phyloP scores from a whole-genome alignment of 2,113 vertebrate genomes.

The Aix galericulata region DNA sequence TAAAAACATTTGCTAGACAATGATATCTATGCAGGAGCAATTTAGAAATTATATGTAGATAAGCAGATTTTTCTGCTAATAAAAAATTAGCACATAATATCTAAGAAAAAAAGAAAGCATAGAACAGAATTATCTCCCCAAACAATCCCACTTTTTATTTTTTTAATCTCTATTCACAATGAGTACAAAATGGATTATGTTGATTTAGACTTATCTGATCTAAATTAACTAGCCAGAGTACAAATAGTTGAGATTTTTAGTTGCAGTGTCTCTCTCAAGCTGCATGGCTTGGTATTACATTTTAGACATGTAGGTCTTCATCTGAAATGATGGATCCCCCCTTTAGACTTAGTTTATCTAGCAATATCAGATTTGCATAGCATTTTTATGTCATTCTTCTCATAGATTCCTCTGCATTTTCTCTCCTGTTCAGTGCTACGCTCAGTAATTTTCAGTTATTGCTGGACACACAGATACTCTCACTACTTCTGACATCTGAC shows the following conservation, averaged over 20 bases:
- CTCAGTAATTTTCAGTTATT: neutral
- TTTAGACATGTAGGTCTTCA: neutral
- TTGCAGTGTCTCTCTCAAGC: neutral
- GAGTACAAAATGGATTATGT: neutral
- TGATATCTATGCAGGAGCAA: neutral
- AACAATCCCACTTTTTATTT: neutral
- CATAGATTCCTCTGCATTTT: neutral
- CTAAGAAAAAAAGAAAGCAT: neutral
- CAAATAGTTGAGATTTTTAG: neutral
- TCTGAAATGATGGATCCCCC: neutral
- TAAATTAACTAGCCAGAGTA: neutral
- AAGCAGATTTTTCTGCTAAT: neutral
- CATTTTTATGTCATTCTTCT: neutral
- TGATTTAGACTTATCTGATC: neutral
- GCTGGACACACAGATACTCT: neutral
- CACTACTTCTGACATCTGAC: neutral
- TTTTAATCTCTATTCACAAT: neutral
- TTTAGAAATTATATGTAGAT: neutral
- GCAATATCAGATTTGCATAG: neutral
- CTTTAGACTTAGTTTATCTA: neutral
- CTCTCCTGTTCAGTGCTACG: neutral
- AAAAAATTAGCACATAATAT: neutral
- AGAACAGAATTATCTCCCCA: neutral
- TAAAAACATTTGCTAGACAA: neutral
- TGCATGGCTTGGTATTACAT: neutral